Evolutionary conservation across 1,140 invertebrate species (phyloP).

Genomic region (Drosophila burlai): DNA sequence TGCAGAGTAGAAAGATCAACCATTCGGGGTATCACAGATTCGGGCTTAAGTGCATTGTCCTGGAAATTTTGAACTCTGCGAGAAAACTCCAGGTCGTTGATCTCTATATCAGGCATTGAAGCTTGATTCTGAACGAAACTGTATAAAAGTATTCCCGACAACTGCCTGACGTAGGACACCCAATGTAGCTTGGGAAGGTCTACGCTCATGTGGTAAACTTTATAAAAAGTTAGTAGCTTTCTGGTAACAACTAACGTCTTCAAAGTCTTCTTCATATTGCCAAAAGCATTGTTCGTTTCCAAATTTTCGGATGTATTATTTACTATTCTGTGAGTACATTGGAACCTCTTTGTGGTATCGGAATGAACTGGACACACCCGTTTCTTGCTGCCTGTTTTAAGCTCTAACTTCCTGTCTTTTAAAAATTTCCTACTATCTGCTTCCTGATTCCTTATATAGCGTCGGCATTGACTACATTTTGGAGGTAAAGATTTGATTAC

Average conservation of each 20-base stretch:
- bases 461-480: not conserved
- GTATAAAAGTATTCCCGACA: not conserved
- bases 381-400: not conserved
- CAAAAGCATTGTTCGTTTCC: not conserved
- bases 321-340: too few relatives aligned
- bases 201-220: constrained; percentile 12
- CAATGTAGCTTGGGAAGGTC: constrained; percentile 12
- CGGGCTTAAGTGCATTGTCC: too few relatives aligned
- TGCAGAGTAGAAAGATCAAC: not conserved
- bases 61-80: not conserved
- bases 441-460: not conserved
- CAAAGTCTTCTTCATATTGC: too few relatives aligned
- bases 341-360: not conserved
- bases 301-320: not conserved
- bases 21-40: too few relatives aligned
- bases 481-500: not conserved
- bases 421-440: too few relatives aligned
- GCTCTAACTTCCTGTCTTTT: not conserved
- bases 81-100: too few relatives aligned
- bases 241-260: not conserved
- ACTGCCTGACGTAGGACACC: constrained; percentile 10
- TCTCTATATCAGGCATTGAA: constrained; percentile 3
- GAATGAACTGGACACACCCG: not conserved
- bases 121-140: not conserved
- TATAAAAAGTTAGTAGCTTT: not conserved